Base-by-base conservation (phyloP, 2,797 vertebrate genomes). In the Channallabes apus region DNA sequence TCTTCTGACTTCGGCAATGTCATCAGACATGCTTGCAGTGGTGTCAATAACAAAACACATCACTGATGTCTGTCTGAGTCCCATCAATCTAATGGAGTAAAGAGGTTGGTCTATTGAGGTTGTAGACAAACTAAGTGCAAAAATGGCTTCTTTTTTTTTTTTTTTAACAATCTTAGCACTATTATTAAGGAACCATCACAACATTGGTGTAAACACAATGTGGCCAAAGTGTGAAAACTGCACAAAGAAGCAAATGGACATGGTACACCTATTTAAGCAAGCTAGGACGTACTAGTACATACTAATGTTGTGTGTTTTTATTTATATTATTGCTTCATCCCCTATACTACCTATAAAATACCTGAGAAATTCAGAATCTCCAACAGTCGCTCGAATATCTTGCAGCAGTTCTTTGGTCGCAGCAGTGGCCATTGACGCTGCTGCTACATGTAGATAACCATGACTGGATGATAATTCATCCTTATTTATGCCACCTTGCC, bases 21-120 rank as follows among this genome's bases (percentile, higher is more conserved):
- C 86, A 73, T 88, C 69, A 6, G 7, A 3, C 87, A 89, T 91
- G 81, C 88, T 89, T 29, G 84, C 86, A 8, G 86, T 89, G 20
- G 87, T 89, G 80, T 90, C 88, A 9, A 91, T 89, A 14, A 84
- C 88, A 32, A 89, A 91, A 80, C 87, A 87, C 15, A 91, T 84
- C 5, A 85, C 68, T 32, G 87, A 80, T 3, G 17, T 61, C 72
- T 83, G 84, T 14, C 54, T 76, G 27, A 90, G 79, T 27, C 87
- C 89, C 87, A 90, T 88, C 14, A 88, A 27, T 65, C 86, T 89
- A 83, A 35, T 20, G 24, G 11, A 79, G 9, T 4, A 32, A 32
- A 20, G 65, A 7, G 15, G n/a, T 64, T 64, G 59, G 5, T 65
- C n/a, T 64, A 27, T n/a, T 64, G 17, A 65, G 5, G 1, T 3